Evolutionary conservation across 2,888 invertebrate species (phyloP).

Genomic region (Stenoptilia bipunctidactyla): DNA sequence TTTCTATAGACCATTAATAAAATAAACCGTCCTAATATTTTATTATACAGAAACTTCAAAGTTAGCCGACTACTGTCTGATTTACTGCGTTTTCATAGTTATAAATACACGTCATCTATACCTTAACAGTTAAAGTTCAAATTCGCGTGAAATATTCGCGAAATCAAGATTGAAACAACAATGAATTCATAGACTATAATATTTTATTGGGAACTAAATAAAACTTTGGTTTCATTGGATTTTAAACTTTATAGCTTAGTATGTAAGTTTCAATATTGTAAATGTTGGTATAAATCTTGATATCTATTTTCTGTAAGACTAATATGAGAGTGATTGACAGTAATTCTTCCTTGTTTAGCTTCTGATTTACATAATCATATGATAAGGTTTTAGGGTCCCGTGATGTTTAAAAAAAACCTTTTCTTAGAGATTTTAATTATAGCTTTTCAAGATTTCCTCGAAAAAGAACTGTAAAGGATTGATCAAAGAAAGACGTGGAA

Average conservation of each 20-base stretch:
- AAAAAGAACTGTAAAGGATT: too few relatives aligned
- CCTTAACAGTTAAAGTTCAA: not conserved
- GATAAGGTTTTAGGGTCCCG: not conserved
- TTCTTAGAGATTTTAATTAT: too few relatives aligned
- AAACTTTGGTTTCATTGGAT: not conserved
- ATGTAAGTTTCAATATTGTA: not conserved
- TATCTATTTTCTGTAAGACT: slow-evolving; percentile 8
- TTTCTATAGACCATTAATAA: too few relatives aligned
- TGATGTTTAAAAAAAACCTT: too few relatives aligned
- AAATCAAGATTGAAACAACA: slow-evolving; percentile 1
- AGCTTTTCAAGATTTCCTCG: too few relatives aligned
- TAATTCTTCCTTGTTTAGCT: slow-evolving; percentile 38
- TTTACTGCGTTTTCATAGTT: too few relatives aligned
- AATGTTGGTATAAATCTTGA: not conserved
- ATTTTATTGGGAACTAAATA: not conserved
- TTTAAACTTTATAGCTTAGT: not conserved
- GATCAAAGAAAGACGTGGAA: too few relatives aligned
- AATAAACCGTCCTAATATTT: too few relatives aligned
- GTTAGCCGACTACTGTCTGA: too few relatives aligned
- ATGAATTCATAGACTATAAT: not conserved
- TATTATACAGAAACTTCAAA: too few relatives aligned
- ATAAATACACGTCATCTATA: too few relatives aligned
- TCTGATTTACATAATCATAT: slow-evolving; percentile 47
- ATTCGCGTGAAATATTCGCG: not conserved
- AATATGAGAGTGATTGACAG: slow-evolving; percentile 41